Percentiles rank a stretch among this genome's conserved stretches.
phyloP scores from a whole-genome alignment of 1,140 invertebrate genomes.

The Caenorhabditis brenneri region DNA sequence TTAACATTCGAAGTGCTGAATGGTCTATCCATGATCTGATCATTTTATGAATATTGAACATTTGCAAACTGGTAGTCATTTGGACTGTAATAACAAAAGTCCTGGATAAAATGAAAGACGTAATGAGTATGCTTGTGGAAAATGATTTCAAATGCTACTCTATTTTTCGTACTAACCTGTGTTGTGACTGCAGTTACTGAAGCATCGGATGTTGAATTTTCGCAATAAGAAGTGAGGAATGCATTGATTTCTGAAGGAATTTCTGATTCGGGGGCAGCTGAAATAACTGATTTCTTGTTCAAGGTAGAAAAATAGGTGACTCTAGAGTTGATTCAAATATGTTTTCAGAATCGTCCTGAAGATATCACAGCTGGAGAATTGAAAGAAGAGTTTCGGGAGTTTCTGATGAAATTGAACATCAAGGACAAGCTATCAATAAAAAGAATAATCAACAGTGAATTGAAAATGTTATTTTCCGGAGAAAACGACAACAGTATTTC shows the following conservation, averaged over 20 bases:
- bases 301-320: neutral
- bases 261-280: neutral
- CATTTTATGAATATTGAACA: neutral
- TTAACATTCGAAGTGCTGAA: neutral
- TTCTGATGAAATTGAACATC: neutral
- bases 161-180: neutral
- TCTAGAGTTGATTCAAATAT: neutral
- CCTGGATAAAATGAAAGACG: neutral
- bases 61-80: neutral
- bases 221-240: neutral
- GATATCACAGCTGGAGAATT: neutral
- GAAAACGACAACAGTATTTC: neutral
- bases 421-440: neutral
- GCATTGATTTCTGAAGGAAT: neutral
- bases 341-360: neutral
- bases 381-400: neutral
- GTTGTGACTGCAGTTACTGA: neutral
- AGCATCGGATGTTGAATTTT: neutral
- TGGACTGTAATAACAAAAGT: neutral
- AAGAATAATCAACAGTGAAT: neutral
- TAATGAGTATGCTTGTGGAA: neutral
- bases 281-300: constrained; percentile 3
- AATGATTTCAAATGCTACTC: too few species aligned
- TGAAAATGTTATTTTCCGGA: neutral
- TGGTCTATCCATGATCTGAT: neutral